A percentile compares a stretch with the other conserved stretches of the same genome.
These are phyloP conservation scores for Gallinago stenura DNA, from an alignment of 2,797 vertebrate genomes.

Conservation along the genomic window DNA sequence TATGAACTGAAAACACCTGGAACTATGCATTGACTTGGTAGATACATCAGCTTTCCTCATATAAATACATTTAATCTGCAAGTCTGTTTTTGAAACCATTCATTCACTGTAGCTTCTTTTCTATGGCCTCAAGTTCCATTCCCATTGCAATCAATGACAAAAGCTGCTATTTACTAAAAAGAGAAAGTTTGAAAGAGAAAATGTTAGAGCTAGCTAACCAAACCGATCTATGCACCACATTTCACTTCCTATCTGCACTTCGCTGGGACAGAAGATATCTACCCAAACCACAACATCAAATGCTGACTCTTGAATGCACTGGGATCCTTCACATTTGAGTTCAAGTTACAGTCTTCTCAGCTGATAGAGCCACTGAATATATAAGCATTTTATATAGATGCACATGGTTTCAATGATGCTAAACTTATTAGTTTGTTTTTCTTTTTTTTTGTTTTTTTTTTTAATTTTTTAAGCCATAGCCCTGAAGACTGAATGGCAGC, in stretches of 20 bases:
- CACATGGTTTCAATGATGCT: constrained; percentile 80
- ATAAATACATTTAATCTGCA: not conserved
- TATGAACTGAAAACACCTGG: not conserved
- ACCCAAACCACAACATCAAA: constrained; percentile 63
- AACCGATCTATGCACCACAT: not conserved
- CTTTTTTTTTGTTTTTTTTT: not conserved
- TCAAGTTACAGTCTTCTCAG: constrained; percentile 67
- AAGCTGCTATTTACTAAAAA: not conserved
- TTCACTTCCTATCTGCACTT: constrained; percentile 27
- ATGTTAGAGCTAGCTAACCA: constrained; percentile 11
- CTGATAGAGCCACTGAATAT: constrained; percentile 63
- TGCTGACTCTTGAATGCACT: not conserved
- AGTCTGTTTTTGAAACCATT: not conserved
- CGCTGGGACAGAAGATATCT: constrained; percentile 47
- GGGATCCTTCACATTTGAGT: constrained; percentile 29
- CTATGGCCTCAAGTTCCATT: not conserved
- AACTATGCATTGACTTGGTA: not conserved
- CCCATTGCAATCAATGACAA: not conserved
- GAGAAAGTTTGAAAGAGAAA: not conserved
- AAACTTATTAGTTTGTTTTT: constrained; percentile 61
- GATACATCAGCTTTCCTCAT: not conserved
- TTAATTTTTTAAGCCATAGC: not conserved
- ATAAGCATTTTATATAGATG: constrained; percentile 60
- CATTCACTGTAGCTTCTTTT: not conserved
- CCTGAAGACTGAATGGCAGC: constrained; percentile 81